Evolutionary conservation across 2,113 vertebrate genomes (phyloP).

Genomic region (Solea senegalensis): DNA sequence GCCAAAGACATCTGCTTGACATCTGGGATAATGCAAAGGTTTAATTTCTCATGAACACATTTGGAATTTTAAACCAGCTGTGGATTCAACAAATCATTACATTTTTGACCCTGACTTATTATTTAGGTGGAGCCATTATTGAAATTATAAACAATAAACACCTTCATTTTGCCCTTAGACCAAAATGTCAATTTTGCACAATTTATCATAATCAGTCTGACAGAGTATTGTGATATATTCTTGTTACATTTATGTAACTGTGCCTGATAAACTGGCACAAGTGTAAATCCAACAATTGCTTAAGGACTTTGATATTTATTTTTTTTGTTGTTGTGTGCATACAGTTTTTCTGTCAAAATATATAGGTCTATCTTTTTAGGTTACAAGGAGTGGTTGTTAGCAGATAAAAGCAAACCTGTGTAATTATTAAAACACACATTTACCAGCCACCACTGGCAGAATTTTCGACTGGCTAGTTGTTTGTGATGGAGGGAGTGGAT

Average conservation of each 20-base stretch:
- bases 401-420: not conserved
- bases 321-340: constrained; percentile 3
- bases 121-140: not conserved
- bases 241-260: not conserved
- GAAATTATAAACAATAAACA: not conserved
- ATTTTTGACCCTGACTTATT: not conserved
- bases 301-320: too few relatives aligned
- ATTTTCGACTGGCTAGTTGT: constrained; percentile 11
- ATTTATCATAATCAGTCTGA: not conserved
- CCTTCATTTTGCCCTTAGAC: not conserved
- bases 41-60: not conserved
- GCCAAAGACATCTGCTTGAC: constrained; percentile 5
- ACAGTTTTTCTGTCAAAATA: too few relatives aligned
- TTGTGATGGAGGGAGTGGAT: constrained; percentile 7
- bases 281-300: not conserved
- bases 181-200: not conserved
- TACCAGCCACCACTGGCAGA: not conserved
- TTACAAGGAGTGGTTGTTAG: too few relatives aligned
- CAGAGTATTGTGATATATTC: constrained; percentile 6
- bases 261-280: constrained; percentile 1
- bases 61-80: not conserved
- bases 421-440: not conserved
- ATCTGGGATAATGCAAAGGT: not conserved
- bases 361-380: too few relatives aligned
- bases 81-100: not conserved